Base-by-base conservation (phyloP, 2,113 vertebrate species). In the Dryoscopus gambensis region DNA sequence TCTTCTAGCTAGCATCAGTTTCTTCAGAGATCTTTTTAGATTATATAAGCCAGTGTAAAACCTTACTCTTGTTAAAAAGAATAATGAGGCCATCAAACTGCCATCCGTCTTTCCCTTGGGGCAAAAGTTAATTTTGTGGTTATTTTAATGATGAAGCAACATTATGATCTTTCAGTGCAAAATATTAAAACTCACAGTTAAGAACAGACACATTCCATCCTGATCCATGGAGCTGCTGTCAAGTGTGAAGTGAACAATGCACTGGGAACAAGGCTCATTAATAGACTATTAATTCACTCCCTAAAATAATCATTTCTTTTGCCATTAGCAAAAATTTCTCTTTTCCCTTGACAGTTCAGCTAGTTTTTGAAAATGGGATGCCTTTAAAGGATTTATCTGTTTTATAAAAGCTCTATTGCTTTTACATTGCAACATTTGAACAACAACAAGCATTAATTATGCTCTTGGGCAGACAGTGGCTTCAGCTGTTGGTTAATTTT, bases 51-150 rank as follows among this genome's bases (percentile, higher is more conserved):
- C 92, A 92, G 44, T 93, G 75, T 71, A 87, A 93, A 97, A 93
- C 87, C 93, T 83, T 77, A 83, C 30, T 96, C 87, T 87, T 96
- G 68, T 76, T 96, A 87, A 95, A 95, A 90, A 93, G 93, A 96
- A 84, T 96, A 97, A 97, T 91, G 93, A 97, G 96, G 97, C 96
- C 94, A 96, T 97, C 94, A 97, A 97, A 94, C 90, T 96, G 92
- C 95, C 93, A 97, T 97, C 95, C 97, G 84, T 95, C 96, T 97
- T 94, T 97, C 95, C 95, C 97, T 80, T 68, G 96, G 93, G 96
- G 95, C 96, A 97, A 90, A 97, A 97, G 87, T 97, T 97, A 97
- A 97, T 97, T 97, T 96, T 97, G 95, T 96, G 95, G 89, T 95
- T 97, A 96, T 96, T 96, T 97, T 95, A 97, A 97, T 96, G 94